Percentiles rank a stretch among this genome's conserved stretches.
phyloP scores from a whole-genome alignment of 2,888 invertebrate species.

The Coelopa pilipes region DNA sequence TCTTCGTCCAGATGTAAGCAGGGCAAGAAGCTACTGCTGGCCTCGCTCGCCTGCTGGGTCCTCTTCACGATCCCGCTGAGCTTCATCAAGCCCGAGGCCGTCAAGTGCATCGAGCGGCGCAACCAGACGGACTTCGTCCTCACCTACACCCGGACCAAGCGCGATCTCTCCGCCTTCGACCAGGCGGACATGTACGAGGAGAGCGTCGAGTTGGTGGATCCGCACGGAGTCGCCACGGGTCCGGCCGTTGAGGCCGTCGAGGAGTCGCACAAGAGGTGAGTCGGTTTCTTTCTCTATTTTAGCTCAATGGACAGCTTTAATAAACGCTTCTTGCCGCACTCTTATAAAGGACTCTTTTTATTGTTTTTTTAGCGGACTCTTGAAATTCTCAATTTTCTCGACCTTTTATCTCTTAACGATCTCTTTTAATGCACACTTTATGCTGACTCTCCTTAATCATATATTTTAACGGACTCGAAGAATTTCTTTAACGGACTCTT shows the following conservation, averaged over 20 bases:
- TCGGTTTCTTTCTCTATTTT: background rate
- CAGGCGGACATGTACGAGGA: constrained; percentile 42
- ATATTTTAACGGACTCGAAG: too few relatives aligned
- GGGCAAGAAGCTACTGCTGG: constrained; percentile 87
- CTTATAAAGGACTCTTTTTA: too few relatives aligned
- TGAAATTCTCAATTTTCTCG: too few relatives aligned
- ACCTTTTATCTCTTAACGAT: too few relatives aligned
- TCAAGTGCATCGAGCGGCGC: constrained; percentile 79
- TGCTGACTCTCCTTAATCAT: too few relatives aligned
- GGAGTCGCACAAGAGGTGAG: constrained; percentile 50
- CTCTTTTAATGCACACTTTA: too few relatives aligned
- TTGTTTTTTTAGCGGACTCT: too few relatives aligned
- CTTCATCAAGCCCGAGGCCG: constrained; percentile 93
- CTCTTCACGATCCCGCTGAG: constrained; percentile 95
- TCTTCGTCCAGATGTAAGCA: constrained; percentile 75
- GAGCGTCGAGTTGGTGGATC: constrained; percentile 42
- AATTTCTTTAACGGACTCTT: too few relatives aligned
- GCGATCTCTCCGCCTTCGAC: constrained; percentile 66
- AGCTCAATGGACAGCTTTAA: too few relatives aligned
- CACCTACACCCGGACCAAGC: constrained; percentile 64
- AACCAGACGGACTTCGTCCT: constrained; percentile 76
- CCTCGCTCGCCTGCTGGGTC: constrained; percentile 94
- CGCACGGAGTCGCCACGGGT: constrained; percentile 36
- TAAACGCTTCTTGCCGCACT: too few relatives aligned
- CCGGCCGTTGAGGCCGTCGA: constrained; percentile 44